phyloP scores from a whole-genome alignment of 1,140 invertebrate genomes.

The Anastatus disparis region DNA sequence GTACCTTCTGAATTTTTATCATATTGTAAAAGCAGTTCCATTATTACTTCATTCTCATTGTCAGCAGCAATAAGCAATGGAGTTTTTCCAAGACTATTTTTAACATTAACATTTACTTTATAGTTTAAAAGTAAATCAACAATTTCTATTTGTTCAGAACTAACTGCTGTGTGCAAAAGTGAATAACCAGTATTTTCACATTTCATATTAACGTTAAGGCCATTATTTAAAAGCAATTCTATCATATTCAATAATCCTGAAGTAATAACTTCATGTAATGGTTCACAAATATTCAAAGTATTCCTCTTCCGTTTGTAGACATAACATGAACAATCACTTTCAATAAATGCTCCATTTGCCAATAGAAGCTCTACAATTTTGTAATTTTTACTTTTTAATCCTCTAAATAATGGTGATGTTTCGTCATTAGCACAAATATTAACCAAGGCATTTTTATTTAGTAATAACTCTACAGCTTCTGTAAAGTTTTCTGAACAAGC shows the following conservation, averaged over 20 bases:
- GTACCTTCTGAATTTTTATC: slow-evolving; percentile 11
- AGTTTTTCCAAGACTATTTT: neutral
- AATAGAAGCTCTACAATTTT: slow-evolving; percentile 17
- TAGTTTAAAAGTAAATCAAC: slow-evolving; percentile 17
- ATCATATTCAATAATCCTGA: slow-evolving; percentile 3
- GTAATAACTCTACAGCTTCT: slow-evolving; percentile 15
- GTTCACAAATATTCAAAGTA: neutral
- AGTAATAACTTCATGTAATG: neutral
- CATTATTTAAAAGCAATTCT: slow-evolving; percentile 18
- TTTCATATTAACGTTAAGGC: slow-evolving; percentile 18
- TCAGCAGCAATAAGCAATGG: slow-evolving; percentile 22
- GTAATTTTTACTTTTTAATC: neutral
- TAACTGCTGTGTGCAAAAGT: slow-evolving; percentile 19
- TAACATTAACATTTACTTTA: slow-evolving; percentile 17
- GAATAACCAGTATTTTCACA: neutral
- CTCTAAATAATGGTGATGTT: slow-evolving; percentile 13
- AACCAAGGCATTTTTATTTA: slow-evolving; percentile 22
- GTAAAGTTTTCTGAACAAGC: slow-evolving; percentile 2
- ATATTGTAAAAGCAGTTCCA: slow-evolving; percentile 14
- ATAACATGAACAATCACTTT: slow-evolving; percentile 10
- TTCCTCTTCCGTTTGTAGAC: too few species aligned
- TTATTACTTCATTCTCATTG: slow-evolving; percentile 1
- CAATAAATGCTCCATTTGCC: slow-evolving; percentile 20
- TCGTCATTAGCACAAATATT: slow-evolving; percentile 10
- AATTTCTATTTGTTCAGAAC: slow-evolving; percentile 17